phyloP scores from a whole-genome alignment of 1,140 invertebrate species.

The Lasioglossum albipes region DNA sequence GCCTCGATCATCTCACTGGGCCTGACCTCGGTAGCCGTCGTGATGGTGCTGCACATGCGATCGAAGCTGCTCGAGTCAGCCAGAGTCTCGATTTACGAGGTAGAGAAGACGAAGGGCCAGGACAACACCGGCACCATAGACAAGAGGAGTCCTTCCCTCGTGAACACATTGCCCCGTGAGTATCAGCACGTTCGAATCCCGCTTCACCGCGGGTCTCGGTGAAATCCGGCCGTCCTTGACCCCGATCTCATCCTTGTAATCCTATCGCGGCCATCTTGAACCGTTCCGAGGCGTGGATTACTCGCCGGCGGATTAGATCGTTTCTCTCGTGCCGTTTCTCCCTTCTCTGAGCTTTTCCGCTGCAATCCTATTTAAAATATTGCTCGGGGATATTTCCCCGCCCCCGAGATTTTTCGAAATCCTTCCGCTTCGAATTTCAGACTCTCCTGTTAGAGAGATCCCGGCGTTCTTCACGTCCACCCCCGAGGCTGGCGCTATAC shows the following conservation, averaged over 20 bases:
- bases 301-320: conserved; percentile 4
- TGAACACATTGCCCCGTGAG: conserved; percentile 56
- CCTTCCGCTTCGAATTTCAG: conserved; percentile 50
- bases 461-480: conserved; percentile 50
- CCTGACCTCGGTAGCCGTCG: conserved; percentile 71
- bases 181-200: conserved; percentile 12
- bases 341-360: too few species aligned
- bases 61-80: conserved; percentile 74
- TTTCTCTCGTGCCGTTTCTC: too few species aligned
- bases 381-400: too few species aligned
- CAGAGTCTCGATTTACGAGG: conserved; percentile 71
- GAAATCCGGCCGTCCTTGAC: conserved; percentile 53
- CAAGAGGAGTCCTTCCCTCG: conserved; percentile 42
- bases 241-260: conserved; percentile 29
- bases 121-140: conserved; percentile 35
- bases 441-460: conserved; percentile 57
- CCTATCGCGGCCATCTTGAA: conserved; percentile 26
- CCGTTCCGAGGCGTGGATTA: conserved; percentile 3
- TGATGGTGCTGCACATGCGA: conserved; percentile 75
- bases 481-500: conserved; percentile 51
- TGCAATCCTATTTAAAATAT: not conserved
- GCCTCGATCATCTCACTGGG: conserved; percentile 75
- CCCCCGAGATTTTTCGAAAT: not conserved
- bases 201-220: conserved; percentile 4
- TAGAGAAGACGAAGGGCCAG: conserved; percentile 58